Evolutionary conservation across 2,888 invertebrate genomes (phyloP).

Genomic region (Eupithecia subumbrata): DNA sequence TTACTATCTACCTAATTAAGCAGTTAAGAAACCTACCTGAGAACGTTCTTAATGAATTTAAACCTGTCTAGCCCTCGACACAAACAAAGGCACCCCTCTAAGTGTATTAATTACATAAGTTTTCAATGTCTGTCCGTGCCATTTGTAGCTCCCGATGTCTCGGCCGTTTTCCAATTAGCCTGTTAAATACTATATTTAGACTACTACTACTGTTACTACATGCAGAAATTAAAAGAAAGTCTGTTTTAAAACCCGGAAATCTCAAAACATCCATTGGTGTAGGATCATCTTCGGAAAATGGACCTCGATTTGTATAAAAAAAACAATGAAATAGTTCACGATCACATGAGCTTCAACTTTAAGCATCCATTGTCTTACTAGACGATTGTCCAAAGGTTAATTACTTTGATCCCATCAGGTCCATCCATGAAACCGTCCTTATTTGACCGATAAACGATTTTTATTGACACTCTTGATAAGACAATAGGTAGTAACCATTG

Average conservation of each 20-base stretch:
- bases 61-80: neutral
- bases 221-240: neutral
- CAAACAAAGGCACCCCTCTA: neutral
- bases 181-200: neutral
- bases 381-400: conserved; percentile 32
- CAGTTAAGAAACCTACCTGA: neutral
- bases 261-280: neutral
- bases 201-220: neutral
- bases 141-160: neutral
- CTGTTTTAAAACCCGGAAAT: neutral
- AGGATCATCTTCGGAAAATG: neutral
- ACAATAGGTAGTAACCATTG: conserved; percentile 60
- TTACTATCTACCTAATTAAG: neutral
- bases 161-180: neutral
- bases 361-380: conserved; percentile 13
- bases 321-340: neutral
- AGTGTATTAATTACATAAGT: neutral
- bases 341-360: neutral
- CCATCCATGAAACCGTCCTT: conserved; percentile 46
- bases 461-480: conserved; percentile 54
- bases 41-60: neutral
- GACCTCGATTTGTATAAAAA: neutral
- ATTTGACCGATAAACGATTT: conserved; percentile 52
- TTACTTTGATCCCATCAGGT: conserved; percentile 29
- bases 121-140: neutral